Evolutionary conservation across 2,888 invertebrate species (phyloP).

Genomic region (Dione juno): DNA sequence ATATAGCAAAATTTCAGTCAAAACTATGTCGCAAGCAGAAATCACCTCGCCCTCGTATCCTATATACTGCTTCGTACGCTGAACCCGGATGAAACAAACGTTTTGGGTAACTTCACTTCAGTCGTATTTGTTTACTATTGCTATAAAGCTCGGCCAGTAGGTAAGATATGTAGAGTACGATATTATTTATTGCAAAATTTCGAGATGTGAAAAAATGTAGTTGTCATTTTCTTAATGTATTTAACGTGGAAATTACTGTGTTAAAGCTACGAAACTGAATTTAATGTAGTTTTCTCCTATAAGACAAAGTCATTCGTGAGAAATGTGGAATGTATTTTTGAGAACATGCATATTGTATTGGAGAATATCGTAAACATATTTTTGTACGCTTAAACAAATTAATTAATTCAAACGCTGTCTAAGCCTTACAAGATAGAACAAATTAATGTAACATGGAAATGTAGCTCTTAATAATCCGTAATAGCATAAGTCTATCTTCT

Average conservation of each 20-base stretch:
- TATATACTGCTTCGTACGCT: conserved; percentile 51
- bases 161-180: conserved; percentile 13
- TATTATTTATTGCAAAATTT: neutral
- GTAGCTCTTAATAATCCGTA: too few relatives aligned
- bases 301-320: too few relatives aligned
- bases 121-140: conserved; percentile 55
- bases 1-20: conserved; percentile 1
- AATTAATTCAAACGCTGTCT: too few relatives aligned
- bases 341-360: too few relatives aligned
- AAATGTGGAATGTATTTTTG: too few relatives aligned
- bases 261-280: neutral
- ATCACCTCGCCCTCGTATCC: conserved; percentile 32
- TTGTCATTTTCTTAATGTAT: neutral
- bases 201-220: neutral
- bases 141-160: conserved; percentile 26
- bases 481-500: too few relatives aligned
- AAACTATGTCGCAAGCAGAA: conserved; percentile 17
- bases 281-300: too few relatives aligned
- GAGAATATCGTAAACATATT: too few relatives aligned
- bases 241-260: neutral
- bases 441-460: too few relatives aligned
- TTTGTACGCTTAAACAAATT: too few relatives aligned
- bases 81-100: conserved; percentile 57
- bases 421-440: too few relatives aligned
- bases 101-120: conserved; percentile 54